Evolutionary conservation across 2,888 invertebrate species (phyloP).

Genomic region (Trichogramma dendrolimi): DNA sequence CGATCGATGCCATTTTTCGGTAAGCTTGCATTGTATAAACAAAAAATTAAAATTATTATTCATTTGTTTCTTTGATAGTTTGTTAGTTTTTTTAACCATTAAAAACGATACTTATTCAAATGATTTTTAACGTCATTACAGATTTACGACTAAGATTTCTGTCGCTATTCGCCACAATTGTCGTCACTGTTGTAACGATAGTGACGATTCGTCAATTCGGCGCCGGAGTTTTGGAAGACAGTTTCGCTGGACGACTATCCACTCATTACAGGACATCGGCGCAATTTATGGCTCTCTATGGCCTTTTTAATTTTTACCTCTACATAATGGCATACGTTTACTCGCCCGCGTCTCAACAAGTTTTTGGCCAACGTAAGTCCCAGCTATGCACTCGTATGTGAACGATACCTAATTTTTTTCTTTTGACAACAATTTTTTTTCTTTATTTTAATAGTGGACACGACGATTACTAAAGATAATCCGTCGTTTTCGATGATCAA

Average conservation of each 20-base stretch:
- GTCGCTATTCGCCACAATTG: constrained; percentile 79
- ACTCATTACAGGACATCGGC: constrained; percentile 88
- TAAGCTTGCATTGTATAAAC: constrained; percentile 51
- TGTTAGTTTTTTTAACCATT: not conserved
- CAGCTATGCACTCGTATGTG: not conserved
- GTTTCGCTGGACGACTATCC: constrained; percentile 84
- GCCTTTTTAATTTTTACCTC: constrained; percentile 87
- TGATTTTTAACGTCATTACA: constrained; percentile 51
- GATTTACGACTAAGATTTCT: constrained; percentile 89
- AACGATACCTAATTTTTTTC: not conserved
- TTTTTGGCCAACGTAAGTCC: constrained; percentile 68
- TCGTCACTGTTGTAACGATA: constrained; percentile 68
- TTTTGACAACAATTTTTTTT: not conserved
- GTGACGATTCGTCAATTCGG: constrained; percentile 83
- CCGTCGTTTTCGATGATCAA: constrained; percentile 98
- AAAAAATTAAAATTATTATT: not conserved
- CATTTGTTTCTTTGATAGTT: not conserved
- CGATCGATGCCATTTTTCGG: constrained; percentile 97
- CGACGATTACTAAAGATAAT: constrained; percentile 89
- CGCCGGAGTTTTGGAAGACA: constrained; percentile 84
- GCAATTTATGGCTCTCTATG: constrained; percentile 93
- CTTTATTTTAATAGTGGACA: not conserved
- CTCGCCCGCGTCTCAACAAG: constrained; percentile 75
- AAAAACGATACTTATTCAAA: no score
- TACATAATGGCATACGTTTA: constrained; percentile 93